A percentile compares a stretch with the other conserved stretches of the same genome.
Conservation (phyloP, 1,140 invertebrate genomes). For the Camponotus floridanus region DNA sequence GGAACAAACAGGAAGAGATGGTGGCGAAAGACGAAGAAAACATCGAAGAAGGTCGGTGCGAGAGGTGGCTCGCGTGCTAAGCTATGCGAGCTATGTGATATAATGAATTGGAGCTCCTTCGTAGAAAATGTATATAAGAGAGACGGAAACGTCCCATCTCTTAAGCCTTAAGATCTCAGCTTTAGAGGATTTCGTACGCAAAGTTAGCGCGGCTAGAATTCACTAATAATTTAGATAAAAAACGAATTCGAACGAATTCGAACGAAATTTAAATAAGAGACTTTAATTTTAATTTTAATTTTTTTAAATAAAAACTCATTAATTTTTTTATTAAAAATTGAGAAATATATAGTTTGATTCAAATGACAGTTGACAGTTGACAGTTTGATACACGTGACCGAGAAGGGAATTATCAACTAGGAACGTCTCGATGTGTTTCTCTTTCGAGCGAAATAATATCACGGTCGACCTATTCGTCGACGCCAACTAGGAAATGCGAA, state of each 20-base stretch:
- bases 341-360: background rate
- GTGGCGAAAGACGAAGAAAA: slow-evolving; percentile 3
- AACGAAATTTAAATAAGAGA: no score
- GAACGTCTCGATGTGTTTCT: background rate
- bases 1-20: slow-evolving; percentile 20
- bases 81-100: slow-evolving; percentile 77
- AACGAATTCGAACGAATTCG: background rate
- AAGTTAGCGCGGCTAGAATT: background rate
- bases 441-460: background rate
- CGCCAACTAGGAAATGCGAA: slow-evolving; percentile 44
- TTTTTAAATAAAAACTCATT: no score
- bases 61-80: slow-evolving; percentile 65
- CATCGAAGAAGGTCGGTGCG: slow-evolving; percentile 55
- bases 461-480: background rate
- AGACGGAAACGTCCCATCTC: background rate
- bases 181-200: background rate
- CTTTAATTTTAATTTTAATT: no score
- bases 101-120: slow-evolving; percentile 67
- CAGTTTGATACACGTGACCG: background rate
- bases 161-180: background rate
- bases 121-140: background rate
- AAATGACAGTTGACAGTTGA: background rate
- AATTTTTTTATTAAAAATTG: background rate
- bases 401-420: background rate
- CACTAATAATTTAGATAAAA: background rate